phyloP scores from a whole-genome alignment of 2,113 vertebrate species.

The Notothenia coriiceps region DNA sequence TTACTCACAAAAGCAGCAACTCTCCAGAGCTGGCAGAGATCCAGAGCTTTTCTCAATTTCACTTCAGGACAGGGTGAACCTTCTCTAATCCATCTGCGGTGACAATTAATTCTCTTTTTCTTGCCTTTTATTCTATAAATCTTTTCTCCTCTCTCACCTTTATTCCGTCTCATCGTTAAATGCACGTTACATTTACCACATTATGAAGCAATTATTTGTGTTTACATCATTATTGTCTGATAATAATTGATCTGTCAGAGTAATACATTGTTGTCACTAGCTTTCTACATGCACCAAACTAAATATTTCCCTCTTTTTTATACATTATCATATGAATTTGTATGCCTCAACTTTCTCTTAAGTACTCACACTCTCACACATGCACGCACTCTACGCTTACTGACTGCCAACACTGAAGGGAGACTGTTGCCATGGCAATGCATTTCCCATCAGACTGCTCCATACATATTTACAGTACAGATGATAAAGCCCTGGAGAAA shows the following conservation, averaged over 20 bases:
- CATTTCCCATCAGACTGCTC: conserved; percentile 10
- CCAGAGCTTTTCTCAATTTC: conserved; percentile 24
- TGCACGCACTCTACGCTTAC: conserved; percentile 9
- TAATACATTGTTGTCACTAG: background rate
- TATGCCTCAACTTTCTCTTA: background rate
- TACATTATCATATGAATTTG: background rate
- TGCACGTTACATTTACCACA: too few relatives aligned
- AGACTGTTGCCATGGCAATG: conserved; percentile 69
- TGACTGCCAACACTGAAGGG: conserved; percentile 41
- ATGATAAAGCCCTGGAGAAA: background rate
- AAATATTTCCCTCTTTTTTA: background rate
- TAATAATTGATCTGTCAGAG: background rate
- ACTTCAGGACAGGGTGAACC: conserved; percentile 6
- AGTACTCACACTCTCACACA: background rate
- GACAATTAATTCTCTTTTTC: too few relatives aligned
- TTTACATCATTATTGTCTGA: background rate
- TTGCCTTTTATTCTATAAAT: background rate
- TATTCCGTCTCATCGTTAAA: background rate
- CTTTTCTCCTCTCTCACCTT: background rate
- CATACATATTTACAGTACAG: conserved; percentile 18
- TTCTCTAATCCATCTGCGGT: too few relatives aligned
- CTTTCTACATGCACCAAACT: background rate
- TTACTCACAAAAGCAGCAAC: conserved; percentile 10
- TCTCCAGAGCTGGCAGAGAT: conserved; percentile 27
- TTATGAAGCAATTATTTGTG: background rate